phyloP scores from a whole-genome alignment of 1,140 invertebrate species.

The Atta texana region DNA sequence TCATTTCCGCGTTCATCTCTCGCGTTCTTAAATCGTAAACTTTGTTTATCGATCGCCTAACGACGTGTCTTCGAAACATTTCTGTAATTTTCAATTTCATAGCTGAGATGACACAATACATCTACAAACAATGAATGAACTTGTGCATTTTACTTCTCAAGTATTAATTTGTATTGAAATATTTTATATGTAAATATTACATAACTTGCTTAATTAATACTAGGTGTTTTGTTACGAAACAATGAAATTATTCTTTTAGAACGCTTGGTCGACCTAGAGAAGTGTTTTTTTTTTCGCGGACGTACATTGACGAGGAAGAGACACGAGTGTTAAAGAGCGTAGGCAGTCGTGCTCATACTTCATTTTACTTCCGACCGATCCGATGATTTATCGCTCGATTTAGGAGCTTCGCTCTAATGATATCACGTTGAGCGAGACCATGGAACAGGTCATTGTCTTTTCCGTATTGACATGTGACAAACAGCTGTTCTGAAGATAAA shows the following conservation, averaged over 20 bases:
- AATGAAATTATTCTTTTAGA: not conserved
- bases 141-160: not conserved
- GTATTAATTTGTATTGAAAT: not conserved
- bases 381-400: conserved; percentile 77
- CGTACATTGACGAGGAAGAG: not conserved
- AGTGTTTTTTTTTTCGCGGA: not conserved
- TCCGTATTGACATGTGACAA: conserved; percentile 75
- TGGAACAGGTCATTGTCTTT: conserved; percentile 81
- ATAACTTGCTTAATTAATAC: not conserved
- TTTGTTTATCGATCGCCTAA: not conserved
- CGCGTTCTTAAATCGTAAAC: not conserved
- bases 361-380: conserved; percentile 73
- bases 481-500: conserved; percentile 47
- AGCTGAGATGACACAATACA: not conserved
- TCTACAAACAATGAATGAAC: not conserved
- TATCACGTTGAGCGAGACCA: conserved; percentile 64
- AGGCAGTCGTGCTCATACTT: conserved; percentile 41
- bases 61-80: not conserved
- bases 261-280: not conserved
- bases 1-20: not conserved
- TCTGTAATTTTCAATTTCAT: conserved; percentile 4
- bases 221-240: not conserved
- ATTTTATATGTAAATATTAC: not conserved
- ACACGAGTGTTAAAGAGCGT: conserved; percentile 20
- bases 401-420: conserved; percentile 71